Evolutionary conservation across 2,113 vertebrate species (phyloP).

Genomic region (Tauraco erythrolophus): DNA sequence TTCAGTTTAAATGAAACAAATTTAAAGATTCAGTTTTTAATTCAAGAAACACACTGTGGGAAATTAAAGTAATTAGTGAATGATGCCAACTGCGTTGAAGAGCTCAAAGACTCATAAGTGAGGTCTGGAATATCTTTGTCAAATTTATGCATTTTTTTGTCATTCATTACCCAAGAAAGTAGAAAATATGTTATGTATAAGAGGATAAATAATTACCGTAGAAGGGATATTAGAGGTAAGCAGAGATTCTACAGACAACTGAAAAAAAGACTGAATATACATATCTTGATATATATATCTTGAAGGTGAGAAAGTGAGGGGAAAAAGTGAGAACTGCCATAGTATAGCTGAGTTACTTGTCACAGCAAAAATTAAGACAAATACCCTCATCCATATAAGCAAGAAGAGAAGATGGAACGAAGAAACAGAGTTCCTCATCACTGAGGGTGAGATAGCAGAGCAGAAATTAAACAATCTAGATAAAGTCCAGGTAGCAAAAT

Average conservation of each 20-base stretch:
- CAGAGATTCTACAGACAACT: background rate
- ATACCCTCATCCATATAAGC: background rate
- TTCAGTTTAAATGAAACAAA: background rate
- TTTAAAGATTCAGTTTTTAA: background rate
- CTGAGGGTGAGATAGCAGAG: background rate
- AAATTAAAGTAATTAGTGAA: background rate
- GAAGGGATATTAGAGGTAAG: background rate
- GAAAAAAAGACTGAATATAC: background rate
- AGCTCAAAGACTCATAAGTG: background rate
- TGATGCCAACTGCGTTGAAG: background rate
- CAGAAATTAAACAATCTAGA: background rate
- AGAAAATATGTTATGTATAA: background rate
- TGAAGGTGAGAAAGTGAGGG: background rate
- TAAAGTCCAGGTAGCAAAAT: background rate
- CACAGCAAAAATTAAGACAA: background rate
- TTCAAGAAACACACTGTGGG: background rate
- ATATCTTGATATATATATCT: background rate
- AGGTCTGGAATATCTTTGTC: background rate
- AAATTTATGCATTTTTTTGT: background rate
- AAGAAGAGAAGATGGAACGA: background rate
- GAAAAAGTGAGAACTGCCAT: background rate
- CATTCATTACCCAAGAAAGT: background rate
- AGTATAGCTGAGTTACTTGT: background rate
- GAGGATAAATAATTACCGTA: background rate
- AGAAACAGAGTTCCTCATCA: background rate